phyloP scores from a whole-genome alignment of 2,888 invertebrate genomes.

The Catocala nupta region DNA sequence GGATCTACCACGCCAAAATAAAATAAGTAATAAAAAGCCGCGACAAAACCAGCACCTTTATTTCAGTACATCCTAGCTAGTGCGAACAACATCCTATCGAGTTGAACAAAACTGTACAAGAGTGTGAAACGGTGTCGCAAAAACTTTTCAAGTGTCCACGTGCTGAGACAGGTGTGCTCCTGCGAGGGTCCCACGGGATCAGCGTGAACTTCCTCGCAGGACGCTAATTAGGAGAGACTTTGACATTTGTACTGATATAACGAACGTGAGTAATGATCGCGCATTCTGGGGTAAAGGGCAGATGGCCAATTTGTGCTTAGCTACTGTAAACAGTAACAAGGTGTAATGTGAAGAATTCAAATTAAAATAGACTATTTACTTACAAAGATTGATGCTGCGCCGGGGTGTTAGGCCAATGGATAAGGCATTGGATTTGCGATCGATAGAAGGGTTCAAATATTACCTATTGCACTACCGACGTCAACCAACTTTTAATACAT shows the following conservation, averaged over 20 bases:
- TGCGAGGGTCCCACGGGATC: slow-evolving; percentile 76
- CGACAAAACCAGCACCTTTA: too few relatives aligned
- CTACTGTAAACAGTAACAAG: not conserved
- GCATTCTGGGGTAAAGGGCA: slow-evolving; percentile 44
- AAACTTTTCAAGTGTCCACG: slow-evolving; percentile 71
- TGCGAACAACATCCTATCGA: slow-evolving; percentile 60
- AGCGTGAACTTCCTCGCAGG: slow-evolving; percentile 67
- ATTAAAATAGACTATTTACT: not conserved
- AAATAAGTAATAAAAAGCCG: too few relatives aligned
- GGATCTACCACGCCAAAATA: too few relatives aligned
- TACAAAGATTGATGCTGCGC: too few relatives aligned
- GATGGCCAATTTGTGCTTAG: slow-evolving; percentile 30
- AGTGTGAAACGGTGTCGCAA: slow-evolving; percentile 74
- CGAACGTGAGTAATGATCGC: slow-evolving; percentile 41
- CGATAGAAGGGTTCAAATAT: too few relatives aligned
- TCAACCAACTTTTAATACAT: too few relatives aligned
- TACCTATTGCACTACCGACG: too few relatives aligned
- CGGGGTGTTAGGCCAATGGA: too few relatives aligned
- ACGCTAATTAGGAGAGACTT: slow-evolving; percentile 60
- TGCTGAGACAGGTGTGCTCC: slow-evolving; percentile 60
- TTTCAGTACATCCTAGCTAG: too few relatives aligned
- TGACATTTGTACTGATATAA: slow-evolving; percentile 57
- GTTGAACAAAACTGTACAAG: slow-evolving; percentile 35
- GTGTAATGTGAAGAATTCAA: not conserved
- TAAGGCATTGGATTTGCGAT: too few relatives aligned